Evolutionary conservation across 2,113 vertebrate genomes (phyloP), one percentile per base, ranked within the genome.

Genomic region (Myxocyprinus asiaticus): DNA sequence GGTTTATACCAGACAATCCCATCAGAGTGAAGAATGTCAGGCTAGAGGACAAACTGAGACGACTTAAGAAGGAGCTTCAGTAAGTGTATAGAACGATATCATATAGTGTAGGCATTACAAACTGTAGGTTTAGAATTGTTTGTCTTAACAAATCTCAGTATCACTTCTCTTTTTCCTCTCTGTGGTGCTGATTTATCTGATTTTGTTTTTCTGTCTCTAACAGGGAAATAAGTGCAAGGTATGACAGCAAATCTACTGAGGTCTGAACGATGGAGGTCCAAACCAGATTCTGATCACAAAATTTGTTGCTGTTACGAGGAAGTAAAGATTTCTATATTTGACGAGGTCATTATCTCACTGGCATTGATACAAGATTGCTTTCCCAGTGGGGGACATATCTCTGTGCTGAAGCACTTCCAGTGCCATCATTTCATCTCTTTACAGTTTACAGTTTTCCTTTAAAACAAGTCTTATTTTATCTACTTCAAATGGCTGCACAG

Each of bases 1-100:
- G 97, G 96, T 96, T 95, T 2, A 93, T 99, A 51, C 96, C 96
- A 0, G 91, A 96, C 0, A 85, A 89, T 15, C 94, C 97, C 0
- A 89, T 89, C 4, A 12, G 0, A 0, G 94, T 98, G 7, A 95
- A 95, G 86, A 99, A 98, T 3, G 0, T 0, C 0, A 86, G 94
- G 4, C 91, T 95, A 80, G 0, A 33, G 0, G 76, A 90, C 17
- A 97, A 96, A 87, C 59, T 91, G 67, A 0, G 0, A 0, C 61
- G 83, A 0, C 89, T 97, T 1, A 67, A 44, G 9, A 3, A 81
- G 0, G 91, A 92, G 42, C 84, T 95, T 7, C 4, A 77, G 95
- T 95, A 17, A 62, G 91, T 85, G 12, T 53, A 33, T 33, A 33
- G 22, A 33, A 33, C 3, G 22, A 33, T 33, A 33, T 33, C 22